A percentile compares a stretch with the other conserved stretches of the same genome.
These are phyloP conservation scores for Strongylocentrotus purpuratus DNA, from an alignment of 35 echinoderm and acorn worm species.

Conservation along the genomic window DNA sequence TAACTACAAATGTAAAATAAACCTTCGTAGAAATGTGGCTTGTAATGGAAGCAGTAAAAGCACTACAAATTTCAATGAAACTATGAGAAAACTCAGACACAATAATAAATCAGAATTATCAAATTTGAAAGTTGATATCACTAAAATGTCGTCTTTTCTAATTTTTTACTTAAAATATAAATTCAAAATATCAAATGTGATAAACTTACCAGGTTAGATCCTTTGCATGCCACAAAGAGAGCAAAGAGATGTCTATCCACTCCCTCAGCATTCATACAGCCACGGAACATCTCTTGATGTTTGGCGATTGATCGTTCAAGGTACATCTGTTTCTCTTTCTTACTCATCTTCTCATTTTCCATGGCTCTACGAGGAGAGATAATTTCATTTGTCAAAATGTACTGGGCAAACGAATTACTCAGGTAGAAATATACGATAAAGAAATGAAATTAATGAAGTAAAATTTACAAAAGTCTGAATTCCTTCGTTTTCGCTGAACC, in stretches of 20 bases:
- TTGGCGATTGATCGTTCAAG: constrained; percentile 45
- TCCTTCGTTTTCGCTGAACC: no score
- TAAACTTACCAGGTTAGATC: constrained; percentile 59
- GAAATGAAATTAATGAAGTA: no score
- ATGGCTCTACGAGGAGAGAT: constrained; percentile 58
- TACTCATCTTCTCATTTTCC: constrained; percentile 54
- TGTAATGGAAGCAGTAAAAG: no score
- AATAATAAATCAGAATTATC: no score
- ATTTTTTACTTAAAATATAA: background rate
- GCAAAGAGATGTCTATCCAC: constrained; percentile 78
- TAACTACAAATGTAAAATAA: no score
- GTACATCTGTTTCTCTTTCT: constrained; percentile 62
- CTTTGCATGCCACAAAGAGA: constrained; percentile 77
- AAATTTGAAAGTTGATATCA: no score
- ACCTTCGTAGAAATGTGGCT: no score
- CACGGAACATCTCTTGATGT: constrained; percentile 63
- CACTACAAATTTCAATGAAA: no score
- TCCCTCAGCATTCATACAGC: constrained; percentile 70
- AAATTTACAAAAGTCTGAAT: no score
- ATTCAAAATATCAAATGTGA: background rate
- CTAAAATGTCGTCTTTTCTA: no score
- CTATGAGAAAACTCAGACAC: no score
- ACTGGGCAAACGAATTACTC: background rate
- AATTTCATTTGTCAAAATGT: background rate
- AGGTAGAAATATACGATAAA: no score